phyloP scores from a whole-genome alignment of 2,797 vertebrate species.

The Centropyge bicolor region DNA sequence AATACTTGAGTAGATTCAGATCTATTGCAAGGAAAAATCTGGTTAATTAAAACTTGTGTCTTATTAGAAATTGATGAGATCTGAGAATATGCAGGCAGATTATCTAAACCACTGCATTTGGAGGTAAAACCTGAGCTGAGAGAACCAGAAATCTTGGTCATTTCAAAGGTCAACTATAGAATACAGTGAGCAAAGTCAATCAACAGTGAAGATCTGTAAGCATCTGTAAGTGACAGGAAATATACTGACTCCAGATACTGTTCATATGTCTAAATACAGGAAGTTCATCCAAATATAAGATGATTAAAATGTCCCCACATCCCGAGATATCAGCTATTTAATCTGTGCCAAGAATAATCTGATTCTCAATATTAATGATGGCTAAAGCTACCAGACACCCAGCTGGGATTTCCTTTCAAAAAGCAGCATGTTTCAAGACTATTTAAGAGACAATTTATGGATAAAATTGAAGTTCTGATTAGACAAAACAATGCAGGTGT shows the following conservation, averaged over 20 bases:
- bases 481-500: slow-evolving; percentile 48
- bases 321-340: too few relatives aligned
- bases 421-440: neutral
- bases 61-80: neutral
- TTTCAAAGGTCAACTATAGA: neutral
- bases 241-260: neutral
- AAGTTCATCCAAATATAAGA: too few relatives aligned
- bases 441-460: neutral
- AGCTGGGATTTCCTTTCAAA: neutral
- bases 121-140: neutral
- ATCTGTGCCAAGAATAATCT: neutral
- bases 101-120: neutral
- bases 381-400: neutral
- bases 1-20: neutral
- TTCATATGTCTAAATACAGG: too few relatives aligned
- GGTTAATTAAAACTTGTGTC: neutral
- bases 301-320: too few relatives aligned
- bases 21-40: neutral
- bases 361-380: neutral
- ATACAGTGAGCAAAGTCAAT: neutral
- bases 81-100: neutral
- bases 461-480: neutral
- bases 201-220: neutral
- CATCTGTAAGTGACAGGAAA: neutral
- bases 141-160: neutral